These are phyloP conservation scores for Diploscapter pachys DNA, from an alignment of 1,140 invertebrate genomes.

Conservation along the genomic window DNA sequence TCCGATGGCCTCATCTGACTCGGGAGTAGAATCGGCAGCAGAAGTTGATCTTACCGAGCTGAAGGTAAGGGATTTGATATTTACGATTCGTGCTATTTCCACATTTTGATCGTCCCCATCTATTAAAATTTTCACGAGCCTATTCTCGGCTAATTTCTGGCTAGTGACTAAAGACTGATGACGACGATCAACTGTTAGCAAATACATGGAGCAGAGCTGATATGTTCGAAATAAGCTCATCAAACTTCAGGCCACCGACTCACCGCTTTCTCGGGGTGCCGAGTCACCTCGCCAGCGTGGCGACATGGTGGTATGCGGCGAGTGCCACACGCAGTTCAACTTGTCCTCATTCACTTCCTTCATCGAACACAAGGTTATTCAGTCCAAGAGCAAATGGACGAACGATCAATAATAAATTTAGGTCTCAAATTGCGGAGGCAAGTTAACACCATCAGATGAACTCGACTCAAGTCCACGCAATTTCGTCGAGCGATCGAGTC, in stretches of 20 bases:
- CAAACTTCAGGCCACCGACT: background rate
- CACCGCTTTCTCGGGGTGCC: conserved; percentile 12
- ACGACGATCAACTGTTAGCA: too few species aligned
- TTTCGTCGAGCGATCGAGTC: conserved; percentile 28
- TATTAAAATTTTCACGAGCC: too few species aligned
- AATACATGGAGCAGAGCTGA: too few species aligned
- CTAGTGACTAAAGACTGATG: too few species aligned
- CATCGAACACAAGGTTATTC: conserved; percentile 53
- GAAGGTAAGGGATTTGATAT: background rate
- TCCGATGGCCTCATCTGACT: conserved; percentile 52
- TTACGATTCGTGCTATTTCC: too few species aligned
- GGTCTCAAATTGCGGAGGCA: conserved; percentile 43
- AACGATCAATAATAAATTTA: conserved; percentile 12
- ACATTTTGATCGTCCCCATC: too few species aligned
- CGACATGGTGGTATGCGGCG: conserved; percentile 52
- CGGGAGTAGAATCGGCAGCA: conserved; percentile 48
- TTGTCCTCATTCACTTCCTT: conserved; percentile 46
- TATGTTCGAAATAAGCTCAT: too few species aligned
- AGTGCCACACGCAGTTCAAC: conserved; percentile 46
- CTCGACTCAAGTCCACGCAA: conserved; percentile 34
- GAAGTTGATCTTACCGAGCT: conserved; percentile 33
- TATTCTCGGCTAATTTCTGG: too few species aligned
- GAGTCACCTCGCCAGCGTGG: conserved; percentile 10
- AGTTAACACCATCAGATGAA: conserved; percentile 39
- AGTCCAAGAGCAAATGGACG: conserved; percentile 6